Base-by-base conservation (phyloP, 2,888 invertebrate genomes). In the Synergus gifuensis region DNA sequence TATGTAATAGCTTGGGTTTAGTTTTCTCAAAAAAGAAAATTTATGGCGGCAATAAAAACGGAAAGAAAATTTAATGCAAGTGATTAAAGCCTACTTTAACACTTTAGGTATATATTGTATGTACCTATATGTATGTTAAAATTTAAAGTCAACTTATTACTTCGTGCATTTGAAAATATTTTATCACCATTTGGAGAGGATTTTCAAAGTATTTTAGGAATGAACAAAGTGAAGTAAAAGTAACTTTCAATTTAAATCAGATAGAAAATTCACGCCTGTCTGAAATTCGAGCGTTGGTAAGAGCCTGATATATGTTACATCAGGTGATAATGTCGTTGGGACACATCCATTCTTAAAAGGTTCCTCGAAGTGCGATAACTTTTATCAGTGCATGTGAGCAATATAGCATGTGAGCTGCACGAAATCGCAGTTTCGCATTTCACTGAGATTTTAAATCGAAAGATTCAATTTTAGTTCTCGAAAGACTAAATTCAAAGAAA, bases 1-100 rank as follows among this genome's bases (percentile, higher is more conserved):
- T n/a, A 28, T n/a, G 49, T 36, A 73, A 60, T 60, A 73, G n/a
- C 18, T 18, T 66, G 66, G 44, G 18, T 73, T 73, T 54, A 73
- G 16, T 54, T 54, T 54, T 36, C 54, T 18, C 14, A 54, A 54
- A 69, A 69, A 73, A 36, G 28, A 49, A 76, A 73, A 78, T 78
- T 78, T 78, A 78, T 78, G 76, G 76, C 36, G n/a, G 54, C 46
- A 64, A 78, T 63, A 36, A 40, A 49, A 73, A 16, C 18, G 18
- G 22, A 54, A 36, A 54, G 36, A 46, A 69, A 73, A n/a, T 73
- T 63, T 73, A 36, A 36, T 36, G 5, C 36, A 28, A 28, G 28
- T 28, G 18, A 28, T 28, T 36, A 36, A 36, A 36, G 36, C 5
- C 36, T 36, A 36, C 36, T 36, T 5, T 36, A 36, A 36, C 5